phyloP scores from a whole-genome alignment of 2,113 vertebrate species.

The Thunnus thynnus region DNA sequence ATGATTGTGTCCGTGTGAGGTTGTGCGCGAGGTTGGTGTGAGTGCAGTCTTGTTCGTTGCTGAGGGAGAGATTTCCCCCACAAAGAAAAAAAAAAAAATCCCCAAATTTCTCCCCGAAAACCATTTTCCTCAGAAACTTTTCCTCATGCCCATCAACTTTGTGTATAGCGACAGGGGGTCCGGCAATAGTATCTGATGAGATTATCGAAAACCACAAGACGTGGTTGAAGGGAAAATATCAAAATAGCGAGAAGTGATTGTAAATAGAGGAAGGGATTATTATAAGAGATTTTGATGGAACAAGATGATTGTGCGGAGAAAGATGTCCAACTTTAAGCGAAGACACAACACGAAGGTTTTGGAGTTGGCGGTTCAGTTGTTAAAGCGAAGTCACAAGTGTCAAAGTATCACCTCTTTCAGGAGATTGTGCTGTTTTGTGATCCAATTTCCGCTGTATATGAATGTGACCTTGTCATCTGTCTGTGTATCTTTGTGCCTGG shows the following conservation, averaged over 20 bases:
- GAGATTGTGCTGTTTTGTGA: conserved; percentile 64
- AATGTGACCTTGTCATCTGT: conserved; percentile 70
- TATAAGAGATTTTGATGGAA: conserved; percentile 62
- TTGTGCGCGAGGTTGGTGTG: conserved; percentile 73
- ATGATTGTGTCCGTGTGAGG: conserved; percentile 85
- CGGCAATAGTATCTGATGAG: conserved; percentile 70
- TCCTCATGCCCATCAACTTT: conserved; percentile 54
- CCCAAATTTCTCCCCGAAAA: conserved; percentile 47
- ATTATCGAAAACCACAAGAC: conserved; percentile 47
- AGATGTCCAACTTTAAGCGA: conserved; percentile 49
- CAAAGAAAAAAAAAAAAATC: conserved; percentile 20
- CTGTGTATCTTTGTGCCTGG: conserved; percentile 58
- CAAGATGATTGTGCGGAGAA: conserved; percentile 76
- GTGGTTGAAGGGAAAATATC: conserved; percentile 58
- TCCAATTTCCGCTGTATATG: conserved; percentile 51
- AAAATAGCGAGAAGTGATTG: conserved; percentile 67
- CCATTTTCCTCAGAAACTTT: conserved; percentile 56
- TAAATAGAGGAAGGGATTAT: conserved; percentile 75
- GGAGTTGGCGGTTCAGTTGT: conserved; percentile 30
- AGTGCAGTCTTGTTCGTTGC: conserved; percentile 67
- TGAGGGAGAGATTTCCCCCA: conserved; percentile 43
- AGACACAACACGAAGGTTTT: conserved; percentile 24
- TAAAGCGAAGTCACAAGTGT: conserved; percentile 43
- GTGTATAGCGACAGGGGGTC: conserved; percentile 64
- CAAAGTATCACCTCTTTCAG: conserved; percentile 20